phyloP scores from a whole-genome alignment of 2,888 invertebrate species.

The Brachynemurus nebulosus region DNA sequence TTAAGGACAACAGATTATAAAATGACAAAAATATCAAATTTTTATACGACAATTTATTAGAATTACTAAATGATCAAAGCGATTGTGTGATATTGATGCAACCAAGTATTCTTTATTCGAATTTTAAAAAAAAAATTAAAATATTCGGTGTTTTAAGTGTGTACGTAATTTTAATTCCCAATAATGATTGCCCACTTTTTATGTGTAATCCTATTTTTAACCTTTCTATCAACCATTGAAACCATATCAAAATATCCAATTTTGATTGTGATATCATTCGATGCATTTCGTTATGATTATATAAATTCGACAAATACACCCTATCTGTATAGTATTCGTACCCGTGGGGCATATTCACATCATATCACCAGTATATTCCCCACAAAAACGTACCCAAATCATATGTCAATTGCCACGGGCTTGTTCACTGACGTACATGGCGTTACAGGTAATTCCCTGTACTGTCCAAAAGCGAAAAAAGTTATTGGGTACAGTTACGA shows the following conservation, averaged over 20 bases:
- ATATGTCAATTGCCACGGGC: constrained; percentile 57
- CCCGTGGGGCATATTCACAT: constrained; percentile 40
- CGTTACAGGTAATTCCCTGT: constrained; percentile 46
- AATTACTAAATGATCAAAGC: too few relatives aligned
- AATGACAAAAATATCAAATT: too few relatives aligned
- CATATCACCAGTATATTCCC: constrained; percentile 47
- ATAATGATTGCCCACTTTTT: too few relatives aligned
- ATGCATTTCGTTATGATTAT: constrained; percentile 57
- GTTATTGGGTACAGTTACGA: constrained; percentile 28
- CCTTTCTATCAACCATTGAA: constrained; percentile 20
- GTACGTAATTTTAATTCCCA: too few relatives aligned
- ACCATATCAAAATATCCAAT: constrained; percentile 32
- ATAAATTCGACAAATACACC: constrained; percentile 42
- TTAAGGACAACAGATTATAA: too few relatives aligned
- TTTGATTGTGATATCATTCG: constrained; percentile 49
- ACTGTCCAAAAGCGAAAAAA: constrained; percentile 33
- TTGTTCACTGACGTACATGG: constrained; percentile 54
- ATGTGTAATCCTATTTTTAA: too few relatives aligned
- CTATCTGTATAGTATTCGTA: constrained; percentile 39
- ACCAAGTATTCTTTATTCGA: too few relatives aligned
- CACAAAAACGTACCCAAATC: constrained; percentile 64
- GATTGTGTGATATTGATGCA: too few relatives aligned
- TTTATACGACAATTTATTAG: too few relatives aligned
- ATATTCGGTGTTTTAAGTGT: too few relatives aligned
- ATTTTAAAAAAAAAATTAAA: too few relatives aligned